Evolutionary conservation across 2,797 vertebrate genomes (phyloP).

Genomic region (Gymnoscopelus microlampas): DNA sequence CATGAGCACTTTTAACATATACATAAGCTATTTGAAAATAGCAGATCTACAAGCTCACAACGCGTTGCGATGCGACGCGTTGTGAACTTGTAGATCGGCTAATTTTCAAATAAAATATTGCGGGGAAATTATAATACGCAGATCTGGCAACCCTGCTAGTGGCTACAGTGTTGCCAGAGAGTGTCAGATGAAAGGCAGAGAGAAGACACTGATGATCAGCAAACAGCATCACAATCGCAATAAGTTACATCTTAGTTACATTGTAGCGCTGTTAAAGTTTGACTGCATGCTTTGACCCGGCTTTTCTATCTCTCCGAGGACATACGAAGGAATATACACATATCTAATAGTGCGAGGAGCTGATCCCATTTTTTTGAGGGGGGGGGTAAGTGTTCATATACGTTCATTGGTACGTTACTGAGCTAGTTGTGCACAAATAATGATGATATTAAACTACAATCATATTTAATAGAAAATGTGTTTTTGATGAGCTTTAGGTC

Average conservation of each 20-base stretch:
- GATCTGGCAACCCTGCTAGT: too few species aligned
- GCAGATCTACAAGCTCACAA: too few species aligned
- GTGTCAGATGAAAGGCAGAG: conserved; percentile 56
- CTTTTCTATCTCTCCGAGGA: not conserved
- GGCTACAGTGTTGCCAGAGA: conserved; percentile 33
- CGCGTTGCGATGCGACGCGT: too few species aligned
- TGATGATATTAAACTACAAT: too few species aligned
- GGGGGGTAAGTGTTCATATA: conserved; percentile 70
- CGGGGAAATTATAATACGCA: too few species aligned
- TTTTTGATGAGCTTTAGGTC: too few species aligned
- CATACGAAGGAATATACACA: conserved; percentile 44
- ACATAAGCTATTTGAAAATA: too few species aligned
- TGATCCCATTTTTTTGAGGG: conserved; percentile 9
- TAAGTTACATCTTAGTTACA: not conserved
- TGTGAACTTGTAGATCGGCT: too few species aligned
- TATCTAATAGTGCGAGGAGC: conserved; percentile 42
- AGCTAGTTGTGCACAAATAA: too few species aligned
- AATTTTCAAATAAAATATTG: too few species aligned
- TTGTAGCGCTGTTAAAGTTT: conserved; percentile 27
- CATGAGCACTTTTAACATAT: too few species aligned
- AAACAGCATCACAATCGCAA: conserved; percentile 22
- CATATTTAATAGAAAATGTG: too few species aligned
- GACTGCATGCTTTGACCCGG: conserved; percentile 21
- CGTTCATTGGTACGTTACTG: conserved; percentile 55
- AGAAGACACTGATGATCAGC: not conserved